Evolutionary conservation across 1,140 invertebrate species (phyloP), one percentile per base, ranked within the genome.

Genomic region (Pseudomyrmex dendroicus): DNA sequence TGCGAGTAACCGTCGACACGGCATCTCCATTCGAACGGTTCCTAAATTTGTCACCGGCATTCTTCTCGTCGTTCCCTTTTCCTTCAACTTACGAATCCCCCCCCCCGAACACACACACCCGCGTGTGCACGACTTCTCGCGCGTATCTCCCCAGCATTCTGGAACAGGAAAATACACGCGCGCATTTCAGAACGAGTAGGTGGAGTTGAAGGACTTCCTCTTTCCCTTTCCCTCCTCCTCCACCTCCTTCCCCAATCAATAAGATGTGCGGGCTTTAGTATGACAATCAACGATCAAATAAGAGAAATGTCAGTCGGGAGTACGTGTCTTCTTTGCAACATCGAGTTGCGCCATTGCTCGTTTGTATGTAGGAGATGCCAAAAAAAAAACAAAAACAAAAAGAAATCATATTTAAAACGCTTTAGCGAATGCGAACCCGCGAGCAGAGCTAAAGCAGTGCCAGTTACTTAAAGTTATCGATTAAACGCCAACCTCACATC

Each of bases 251-350:
- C 12, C 50, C 89, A 90, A 86, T 91, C 87, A 89, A 92, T 92
- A 91, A 90, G 91, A 92, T 90, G 91, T 92, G 91, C 87, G 90
- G 90, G 88, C 86, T 90, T 89, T 92, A 87, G 89, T 91, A 93
- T 93, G 92, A 90, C 86, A 90, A 90, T 90, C 89, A 90, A 89
- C 89, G 89, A 90, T 90, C 89, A 88, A 90, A 90, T 90, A 90
- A 90, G 86, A 90, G 89, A 83, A 88, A 90, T 63, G 84, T 90
- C 86, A 88, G 70, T 84, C 86, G 77, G 70, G 64, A 17, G 73
- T 74, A 59, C 84, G 67, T 86, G 44, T 63, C 77, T 56, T 72
- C 68, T 35, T 73, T 22, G 70, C 22, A 73, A 72, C 68, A 77
- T 83, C 17, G 48, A 20, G 10, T 61, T n/a, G 44, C 22, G 22